phyloP scores from a whole-genome alignment of 2,113 vertebrate genomes.

The Telmatochromis sp. region DNA sequence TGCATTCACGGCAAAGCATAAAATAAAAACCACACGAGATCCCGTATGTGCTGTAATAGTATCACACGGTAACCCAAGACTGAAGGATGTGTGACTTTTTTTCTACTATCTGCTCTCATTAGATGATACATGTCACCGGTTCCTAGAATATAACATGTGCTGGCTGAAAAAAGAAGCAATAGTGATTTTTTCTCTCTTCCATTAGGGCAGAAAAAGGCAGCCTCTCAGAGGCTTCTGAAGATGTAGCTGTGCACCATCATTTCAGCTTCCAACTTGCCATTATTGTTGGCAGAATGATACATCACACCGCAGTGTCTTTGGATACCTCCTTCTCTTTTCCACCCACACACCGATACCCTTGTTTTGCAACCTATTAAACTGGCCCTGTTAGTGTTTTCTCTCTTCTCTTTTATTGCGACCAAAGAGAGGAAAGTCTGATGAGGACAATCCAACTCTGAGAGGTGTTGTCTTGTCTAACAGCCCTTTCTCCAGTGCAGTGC shows the following conservation, averaged over 20 bases:
- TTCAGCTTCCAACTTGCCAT: conserved; percentile 13
- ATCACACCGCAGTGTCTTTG: conserved; percentile 30
- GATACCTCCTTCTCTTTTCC: conserved; percentile 23
- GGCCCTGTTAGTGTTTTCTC: conserved; percentile 34
- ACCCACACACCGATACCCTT: conserved; percentile 27
- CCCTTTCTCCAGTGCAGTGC: neutral
- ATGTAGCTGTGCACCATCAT: conserved; percentile 9
- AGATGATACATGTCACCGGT: neutral
- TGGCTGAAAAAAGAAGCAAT: neutral
- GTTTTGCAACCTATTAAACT: conserved; percentile 53
- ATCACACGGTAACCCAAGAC: neutral
- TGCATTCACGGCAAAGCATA: neutral
- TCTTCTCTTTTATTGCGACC: conserved; percentile 16
- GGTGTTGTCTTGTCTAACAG: conserved; percentile 25
- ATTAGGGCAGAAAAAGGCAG: neutral
- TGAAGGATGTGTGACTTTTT: too few species aligned
- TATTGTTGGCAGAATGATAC: conserved; percentile 32
- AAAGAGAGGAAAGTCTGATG: conserved; percentile 36
- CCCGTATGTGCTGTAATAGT: neutral
- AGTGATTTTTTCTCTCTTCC: neutral
- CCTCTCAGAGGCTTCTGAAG: neutral
- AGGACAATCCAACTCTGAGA: conserved; percentile 23
- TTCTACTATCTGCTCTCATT: neutral
- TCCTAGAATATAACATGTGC: neutral
- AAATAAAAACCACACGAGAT: neutral